Evolutionary conservation across 2,888 invertebrate genomes (phyloP).

Genomic region (Rhagonycha lutea): DNA sequence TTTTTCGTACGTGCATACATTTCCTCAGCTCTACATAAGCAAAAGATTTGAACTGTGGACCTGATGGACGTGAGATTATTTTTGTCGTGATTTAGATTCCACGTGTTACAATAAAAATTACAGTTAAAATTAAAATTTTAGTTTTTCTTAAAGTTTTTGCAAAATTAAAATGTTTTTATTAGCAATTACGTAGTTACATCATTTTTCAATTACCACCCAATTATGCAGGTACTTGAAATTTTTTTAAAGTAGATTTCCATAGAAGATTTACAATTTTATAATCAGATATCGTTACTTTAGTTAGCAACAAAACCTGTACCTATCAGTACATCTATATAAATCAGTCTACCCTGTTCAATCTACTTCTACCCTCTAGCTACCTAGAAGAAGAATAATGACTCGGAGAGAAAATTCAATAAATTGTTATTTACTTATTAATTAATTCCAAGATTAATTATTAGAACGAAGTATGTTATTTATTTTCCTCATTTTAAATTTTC

Average conservation of each 20-base stretch:
- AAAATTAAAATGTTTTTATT: too few relatives aligned
- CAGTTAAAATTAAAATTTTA: too few relatives aligned
- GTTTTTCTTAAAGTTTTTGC: too few relatives aligned
- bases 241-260: neutral
- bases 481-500: neutral
- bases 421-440: neutral
- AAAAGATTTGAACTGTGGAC: too few relatives aligned
- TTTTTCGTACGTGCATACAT: too few relatives aligned
- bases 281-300: neutral
- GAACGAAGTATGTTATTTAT: neutral
- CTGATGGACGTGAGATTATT: too few relatives aligned
- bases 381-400: neutral
- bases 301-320: neutral
- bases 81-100: too few relatives aligned
- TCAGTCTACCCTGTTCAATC: neutral
- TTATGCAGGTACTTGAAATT: neutral
- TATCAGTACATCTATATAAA: neutral
- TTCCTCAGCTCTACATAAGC: too few relatives aligned
- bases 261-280: neutral
- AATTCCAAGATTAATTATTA: neutral
- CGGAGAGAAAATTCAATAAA: neutral
- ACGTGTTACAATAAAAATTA: too few relatives aligned
- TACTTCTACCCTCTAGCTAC: neutral
- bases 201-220: neutral
- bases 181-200: too few relatives aligned